A percentile compares a stretch with the other conserved stretches of the same genome.
Evolutionary conservation across 1,140 invertebrate species (phyloP).

Genomic region (Thaumatotibia leucotreta): DNA sequence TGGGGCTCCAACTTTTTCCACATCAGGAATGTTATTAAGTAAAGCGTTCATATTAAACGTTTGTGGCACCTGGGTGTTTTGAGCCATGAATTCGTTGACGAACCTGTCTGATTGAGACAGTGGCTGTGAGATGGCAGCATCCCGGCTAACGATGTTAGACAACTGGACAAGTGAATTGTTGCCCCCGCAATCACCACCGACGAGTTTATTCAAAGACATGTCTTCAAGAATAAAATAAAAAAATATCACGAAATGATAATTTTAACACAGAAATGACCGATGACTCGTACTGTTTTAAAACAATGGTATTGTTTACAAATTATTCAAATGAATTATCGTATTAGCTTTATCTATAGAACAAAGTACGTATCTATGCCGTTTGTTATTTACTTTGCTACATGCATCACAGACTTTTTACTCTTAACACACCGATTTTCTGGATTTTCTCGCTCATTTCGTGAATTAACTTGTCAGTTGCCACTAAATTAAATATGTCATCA

Average conservation of each 20-base stretch:
- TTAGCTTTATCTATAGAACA: background rate
- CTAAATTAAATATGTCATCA: background rate
- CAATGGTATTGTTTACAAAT: background rate
- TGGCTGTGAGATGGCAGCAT: conserved; percentile 76
- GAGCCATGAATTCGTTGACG: conserved; percentile 77
- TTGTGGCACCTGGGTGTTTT: conserved; percentile 79
- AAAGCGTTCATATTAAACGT: conserved; percentile 81
- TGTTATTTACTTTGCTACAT: background rate
- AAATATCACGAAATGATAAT: too few species aligned
- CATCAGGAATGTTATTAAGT: conserved; percentile 62
- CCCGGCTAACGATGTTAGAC: conserved; percentile 90
- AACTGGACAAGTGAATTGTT: conserved; percentile 91
- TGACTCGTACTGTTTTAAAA: too few species aligned
- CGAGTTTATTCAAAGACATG: conserved; percentile 80
- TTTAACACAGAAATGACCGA: too few species aligned
- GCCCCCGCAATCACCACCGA: conserved; percentile 94
- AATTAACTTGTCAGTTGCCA: too few species aligned
- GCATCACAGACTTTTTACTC: too few species aligned
- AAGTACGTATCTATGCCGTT: background rate
- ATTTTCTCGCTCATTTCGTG: background rate
- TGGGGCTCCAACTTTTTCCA: conserved; percentile 30
- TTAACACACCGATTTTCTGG: too few species aligned
- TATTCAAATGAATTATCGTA: background rate
- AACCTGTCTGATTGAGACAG: conserved; percentile 71
- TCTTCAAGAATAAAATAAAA: background rate